Evolutionary conservation across 2,797 vertebrate species (phyloP).

Genomic region (Eremophila alpestris): DNA sequence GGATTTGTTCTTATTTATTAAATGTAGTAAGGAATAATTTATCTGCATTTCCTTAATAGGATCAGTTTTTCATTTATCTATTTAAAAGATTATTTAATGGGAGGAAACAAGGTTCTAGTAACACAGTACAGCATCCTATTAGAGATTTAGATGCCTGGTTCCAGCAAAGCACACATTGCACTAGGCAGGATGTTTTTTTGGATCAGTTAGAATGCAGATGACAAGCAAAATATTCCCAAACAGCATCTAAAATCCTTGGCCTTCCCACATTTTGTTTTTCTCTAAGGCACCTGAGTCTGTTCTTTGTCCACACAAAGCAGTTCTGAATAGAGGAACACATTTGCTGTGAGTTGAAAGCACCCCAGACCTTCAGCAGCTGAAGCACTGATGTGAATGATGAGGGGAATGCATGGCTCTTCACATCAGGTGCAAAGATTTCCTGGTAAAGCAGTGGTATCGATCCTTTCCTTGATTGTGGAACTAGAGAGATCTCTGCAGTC

Average conservation of each 20-base stretch:
- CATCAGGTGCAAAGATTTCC: not conserved
- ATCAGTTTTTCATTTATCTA: not conserved
- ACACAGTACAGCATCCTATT: not conserved
- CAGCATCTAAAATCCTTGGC: not conserved
- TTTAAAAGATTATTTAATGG: not conserved
- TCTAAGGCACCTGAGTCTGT: not conserved
- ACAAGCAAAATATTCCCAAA: not conserved
- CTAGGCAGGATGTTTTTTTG: not conserved
- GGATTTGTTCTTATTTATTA: not conserved
- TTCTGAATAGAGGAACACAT: not conserved
- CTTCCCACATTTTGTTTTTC: not conserved
- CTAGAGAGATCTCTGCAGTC: not conserved
- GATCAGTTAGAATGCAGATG: not conserved
- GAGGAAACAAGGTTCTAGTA: not conserved
- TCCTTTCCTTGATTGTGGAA: not conserved
- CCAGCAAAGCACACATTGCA: not conserved
- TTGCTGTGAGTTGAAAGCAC: not conserved
- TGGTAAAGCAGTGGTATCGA: not conserved
- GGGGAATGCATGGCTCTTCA: not conserved
- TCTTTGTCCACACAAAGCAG: not conserved
- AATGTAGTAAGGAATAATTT: not conserved
- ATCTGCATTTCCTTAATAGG: not conserved
- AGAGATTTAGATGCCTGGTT: not conserved
- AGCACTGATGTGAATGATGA: not conserved
- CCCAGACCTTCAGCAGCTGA: not conserved